Conservation (phyloP, 2,888 invertebrate genomes). For the Criorhina ranunculi region DNA sequence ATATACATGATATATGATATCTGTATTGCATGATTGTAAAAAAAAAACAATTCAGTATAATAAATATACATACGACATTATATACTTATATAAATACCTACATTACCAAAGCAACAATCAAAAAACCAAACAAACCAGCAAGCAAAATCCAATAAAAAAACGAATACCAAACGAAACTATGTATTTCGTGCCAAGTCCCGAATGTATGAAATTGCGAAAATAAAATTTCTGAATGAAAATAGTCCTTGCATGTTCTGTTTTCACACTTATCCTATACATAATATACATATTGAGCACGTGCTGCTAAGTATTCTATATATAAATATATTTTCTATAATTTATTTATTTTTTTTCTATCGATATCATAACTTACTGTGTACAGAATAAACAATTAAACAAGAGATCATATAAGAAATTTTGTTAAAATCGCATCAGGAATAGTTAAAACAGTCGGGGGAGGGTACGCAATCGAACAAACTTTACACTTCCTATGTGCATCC, state of each 20-base stretch:
- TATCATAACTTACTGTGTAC: conserved; percentile 61
- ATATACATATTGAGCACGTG: conserved; percentile 72
- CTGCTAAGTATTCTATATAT: conserved; percentile 68
- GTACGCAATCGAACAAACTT: conserved; percentile 14
- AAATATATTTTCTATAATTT: conserved; percentile 54
- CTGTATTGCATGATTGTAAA: conserved; percentile 71
- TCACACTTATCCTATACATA: conserved; percentile 73
- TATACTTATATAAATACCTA: conserved; percentile 36
- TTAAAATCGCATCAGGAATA: conserved; percentile 11
- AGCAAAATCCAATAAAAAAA: conserved; percentile 44
- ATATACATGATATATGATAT: conserved; percentile 50
- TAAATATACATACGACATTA: conserved; percentile 24
- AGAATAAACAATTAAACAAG: conserved; percentile 47
- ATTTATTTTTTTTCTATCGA: conserved; percentile 44
- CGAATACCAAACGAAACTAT: conserved; percentile 21
- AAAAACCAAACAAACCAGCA: conserved; percentile 60
- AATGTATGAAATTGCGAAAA: conserved; percentile 69
- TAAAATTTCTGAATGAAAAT: conserved; percentile 72
- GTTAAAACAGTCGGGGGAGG: neutral
- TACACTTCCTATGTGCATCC: neutral
- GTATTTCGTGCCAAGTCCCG: conserved; percentile 60
- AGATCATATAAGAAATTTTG: neutral
- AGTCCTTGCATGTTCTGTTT: conserved; percentile 76
- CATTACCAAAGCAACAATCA: conserved; percentile 58
- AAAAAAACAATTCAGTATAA: conserved; percentile 56